Conservation (phyloP, 2,797 vertebrate genomes). For the Avahi laniger region DNA sequence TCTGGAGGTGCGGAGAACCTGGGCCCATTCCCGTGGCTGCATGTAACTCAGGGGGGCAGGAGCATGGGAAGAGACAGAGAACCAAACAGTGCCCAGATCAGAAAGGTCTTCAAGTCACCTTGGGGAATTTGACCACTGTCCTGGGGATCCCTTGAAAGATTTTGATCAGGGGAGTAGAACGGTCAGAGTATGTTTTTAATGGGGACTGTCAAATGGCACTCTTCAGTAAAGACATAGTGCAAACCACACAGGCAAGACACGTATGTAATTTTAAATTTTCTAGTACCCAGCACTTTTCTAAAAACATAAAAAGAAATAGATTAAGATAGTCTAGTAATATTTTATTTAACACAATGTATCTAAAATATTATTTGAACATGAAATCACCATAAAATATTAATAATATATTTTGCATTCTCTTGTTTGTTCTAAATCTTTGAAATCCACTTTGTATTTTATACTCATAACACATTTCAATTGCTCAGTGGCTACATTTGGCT, state of each 20-base stretch:
- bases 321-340: not conserved
- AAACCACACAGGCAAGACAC: not conserved
- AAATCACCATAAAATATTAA: slow-evolving; percentile 7
- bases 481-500: not conserved
- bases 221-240: not conserved
- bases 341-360: not conserved
- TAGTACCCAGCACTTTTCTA: not conserved
- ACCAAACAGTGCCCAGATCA: not conserved
- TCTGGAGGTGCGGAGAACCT: not conserved
- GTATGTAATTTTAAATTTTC: not conserved
- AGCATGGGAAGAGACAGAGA: not conserved
- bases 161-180: not conserved
- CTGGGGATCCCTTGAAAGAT: not conserved
- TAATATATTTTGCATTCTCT: not conserved
- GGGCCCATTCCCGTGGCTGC: not conserved
- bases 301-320: not conserved
- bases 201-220: not conserved
- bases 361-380: not conserved
- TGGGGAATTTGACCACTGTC: not conserved
- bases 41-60: not conserved
- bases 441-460: not conserved
- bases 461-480: not conserved
- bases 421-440: not conserved
- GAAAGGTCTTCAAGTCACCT: not conserved
- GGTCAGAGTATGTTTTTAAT: not conserved